Evolutionary conservation across 2,797 vertebrate species (phyloP), one percentile per base, ranked within the genome.

Genomic region (Morus bassanus): DNA sequence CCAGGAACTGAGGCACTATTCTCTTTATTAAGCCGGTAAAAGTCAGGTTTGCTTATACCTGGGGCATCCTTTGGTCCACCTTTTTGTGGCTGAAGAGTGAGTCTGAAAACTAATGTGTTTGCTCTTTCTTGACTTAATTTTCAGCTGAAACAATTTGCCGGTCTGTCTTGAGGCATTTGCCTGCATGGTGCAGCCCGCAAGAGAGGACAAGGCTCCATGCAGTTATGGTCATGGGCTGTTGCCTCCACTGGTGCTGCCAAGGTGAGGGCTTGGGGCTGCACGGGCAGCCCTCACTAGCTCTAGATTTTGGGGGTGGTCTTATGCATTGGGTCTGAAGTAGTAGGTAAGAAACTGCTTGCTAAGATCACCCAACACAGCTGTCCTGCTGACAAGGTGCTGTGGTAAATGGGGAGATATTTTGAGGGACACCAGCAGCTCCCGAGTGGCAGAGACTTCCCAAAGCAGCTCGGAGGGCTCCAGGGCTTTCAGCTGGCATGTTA

Each of bases 171-270:
- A 76, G 41, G 41, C 33, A 33, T 76, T 82, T 56, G 31, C n/a
- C 31, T 68, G 31, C 8, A 5, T 57, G 30, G 28, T 48, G 33
- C 61, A 74, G 45, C 31, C 50, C 30, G 15, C 16, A 51, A 5
- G 28, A 18, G 37, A 60, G 30, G 2, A 35, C 9, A 46, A 31
- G 24, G 7, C 13, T 35, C 23, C 0, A 0, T 5, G 18, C 24
- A 25, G 24, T 9, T 30, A 4, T 3, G 10, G 33, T 46, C 35
- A 3, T 1, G 15, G 54, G 25, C 48, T 67, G 30, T 56, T 13
- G 2, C 31, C 31, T 65, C 51, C 1, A 2, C 17, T 1, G 1
- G 27, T 6, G 8, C 39, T 76, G 39, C 24, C 35, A 25, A 13
- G 35, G 16, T 2, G 18, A 57, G n/a, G 23, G 37, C 41, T 53